A percentile compares a stretch with the other conserved stretches of the same genome.
phyloP scores from a whole-genome alignment of 2,113 vertebrate species.

The Pristiophorus japonicus region DNA sequence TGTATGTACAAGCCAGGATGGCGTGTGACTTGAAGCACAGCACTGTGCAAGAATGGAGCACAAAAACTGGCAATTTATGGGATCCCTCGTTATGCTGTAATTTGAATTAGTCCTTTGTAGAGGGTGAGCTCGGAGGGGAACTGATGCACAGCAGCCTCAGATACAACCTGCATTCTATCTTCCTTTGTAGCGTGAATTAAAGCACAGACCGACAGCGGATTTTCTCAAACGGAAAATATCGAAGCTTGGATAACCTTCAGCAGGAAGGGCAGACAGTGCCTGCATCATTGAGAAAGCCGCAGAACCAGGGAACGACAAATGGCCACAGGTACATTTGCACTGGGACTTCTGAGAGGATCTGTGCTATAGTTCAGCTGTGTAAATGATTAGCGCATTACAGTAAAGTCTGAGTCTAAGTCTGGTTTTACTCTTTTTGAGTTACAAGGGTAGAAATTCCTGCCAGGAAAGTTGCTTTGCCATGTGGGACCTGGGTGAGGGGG shows the following conservation, averaged over 20 bases:
- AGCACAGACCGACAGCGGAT: neutral
- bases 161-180: neutral
- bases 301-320: neutral
- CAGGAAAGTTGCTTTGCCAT: no score
- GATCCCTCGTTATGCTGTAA: neutral
- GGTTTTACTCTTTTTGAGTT: no score
- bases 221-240: neutral
- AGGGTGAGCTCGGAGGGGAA: neutral
- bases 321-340: neutral
- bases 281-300: neutral
- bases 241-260: neutral
- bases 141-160: neutral
- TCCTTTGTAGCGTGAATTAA: neutral
- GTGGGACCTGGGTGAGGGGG: no score
- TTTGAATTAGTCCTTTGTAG: neutral
- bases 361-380: neutral
- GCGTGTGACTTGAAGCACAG: neutral
- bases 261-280: neutral
- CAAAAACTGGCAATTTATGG: neutral
- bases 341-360: neutral
- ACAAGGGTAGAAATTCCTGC: no score
- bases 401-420: no score
- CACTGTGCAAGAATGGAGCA: neutral
- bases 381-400: neutral
- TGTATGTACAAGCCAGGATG: neutral